Conservation (phyloP, 2,113 vertebrate genomes). For the Stegostoma tigrinum region DNA sequence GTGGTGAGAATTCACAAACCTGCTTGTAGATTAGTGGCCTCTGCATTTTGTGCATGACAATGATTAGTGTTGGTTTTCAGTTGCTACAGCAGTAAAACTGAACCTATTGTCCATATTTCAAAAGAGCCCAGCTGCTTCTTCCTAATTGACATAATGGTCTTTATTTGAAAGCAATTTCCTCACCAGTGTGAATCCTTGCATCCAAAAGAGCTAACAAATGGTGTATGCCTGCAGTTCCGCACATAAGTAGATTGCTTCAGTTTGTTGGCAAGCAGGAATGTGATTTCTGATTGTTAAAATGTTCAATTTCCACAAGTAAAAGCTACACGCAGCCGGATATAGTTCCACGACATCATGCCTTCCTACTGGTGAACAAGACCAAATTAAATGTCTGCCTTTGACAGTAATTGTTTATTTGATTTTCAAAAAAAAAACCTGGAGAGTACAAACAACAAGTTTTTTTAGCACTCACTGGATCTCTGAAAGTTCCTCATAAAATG, state of each 20-base stretch:
- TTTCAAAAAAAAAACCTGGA: neutral
- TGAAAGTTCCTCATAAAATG: neutral
- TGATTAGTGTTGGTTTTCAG: neutral
- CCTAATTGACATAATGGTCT: neutral
- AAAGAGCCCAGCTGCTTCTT: neutral
- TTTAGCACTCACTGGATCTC: neutral
- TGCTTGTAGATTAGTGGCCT: neutral
- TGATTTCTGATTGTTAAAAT: neutral
- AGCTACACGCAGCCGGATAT: neutral
- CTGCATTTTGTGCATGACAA: neutral
- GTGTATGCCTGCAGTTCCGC: neutral
- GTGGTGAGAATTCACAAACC: neutral
- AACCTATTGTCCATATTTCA: neutral
- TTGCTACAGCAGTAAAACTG: neutral
- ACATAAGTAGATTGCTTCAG: neutral
- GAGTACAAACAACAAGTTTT: neutral
- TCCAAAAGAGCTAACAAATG: neutral
- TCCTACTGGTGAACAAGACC: neutral
- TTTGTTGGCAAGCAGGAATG: neutral
- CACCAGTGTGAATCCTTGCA: neutral
- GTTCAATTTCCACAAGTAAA: neutral
- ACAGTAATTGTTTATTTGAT: neutral
- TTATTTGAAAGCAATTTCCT: neutral
- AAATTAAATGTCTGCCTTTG: neutral
- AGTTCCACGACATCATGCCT: neutral